phyloP scores from a whole-genome alignment of 2,113 vertebrate genomes.

The Bufo gargarizans region DNA sequence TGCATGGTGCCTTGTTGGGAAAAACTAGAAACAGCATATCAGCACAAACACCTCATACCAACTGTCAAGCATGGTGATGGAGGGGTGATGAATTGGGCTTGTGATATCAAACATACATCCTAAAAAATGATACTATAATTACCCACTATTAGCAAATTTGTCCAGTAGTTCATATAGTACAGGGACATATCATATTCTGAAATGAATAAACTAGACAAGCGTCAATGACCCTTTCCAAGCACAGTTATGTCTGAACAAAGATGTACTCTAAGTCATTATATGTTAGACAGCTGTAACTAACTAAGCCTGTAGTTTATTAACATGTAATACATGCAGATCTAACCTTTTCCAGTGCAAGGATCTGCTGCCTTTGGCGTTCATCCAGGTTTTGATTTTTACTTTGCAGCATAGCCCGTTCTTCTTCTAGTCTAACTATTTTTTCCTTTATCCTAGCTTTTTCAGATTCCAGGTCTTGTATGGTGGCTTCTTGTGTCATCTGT shows the following conservation, averaged over 20 bases:
- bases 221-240: neutral
- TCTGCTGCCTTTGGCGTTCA: slow-evolving; percentile 90
- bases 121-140: neutral
- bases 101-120: neutral
- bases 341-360: slow-evolving; percentile 91
- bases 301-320: neutral
- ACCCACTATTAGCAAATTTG: neutral
- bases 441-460: slow-evolving; percentile 91
- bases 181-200: neutral
- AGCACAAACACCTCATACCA: too few relatives aligned
- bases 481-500: slow-evolving; percentile 96
- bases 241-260: neutral
- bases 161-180: neutral
- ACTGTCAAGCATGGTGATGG: too few relatives aligned
- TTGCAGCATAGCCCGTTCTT: slow-evolving; percentile 87
- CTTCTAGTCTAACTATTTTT: slow-evolving; percentile 88
- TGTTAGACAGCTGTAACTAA: slow-evolving; percentile 9
- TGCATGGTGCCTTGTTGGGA: too few relatives aligned
- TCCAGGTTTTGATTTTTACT: slow-evolving; percentile 88
- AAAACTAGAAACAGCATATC: too few relatives aligned
- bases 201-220: neutral
- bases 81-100: too few relatives aligned
- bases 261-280: neutral
- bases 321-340: neutral
- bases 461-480: slow-evolving; percentile 96